Evolutionary conservation across 2,113 vertebrate species (phyloP).

Genomic region (Dicaeum eximium): DNA sequence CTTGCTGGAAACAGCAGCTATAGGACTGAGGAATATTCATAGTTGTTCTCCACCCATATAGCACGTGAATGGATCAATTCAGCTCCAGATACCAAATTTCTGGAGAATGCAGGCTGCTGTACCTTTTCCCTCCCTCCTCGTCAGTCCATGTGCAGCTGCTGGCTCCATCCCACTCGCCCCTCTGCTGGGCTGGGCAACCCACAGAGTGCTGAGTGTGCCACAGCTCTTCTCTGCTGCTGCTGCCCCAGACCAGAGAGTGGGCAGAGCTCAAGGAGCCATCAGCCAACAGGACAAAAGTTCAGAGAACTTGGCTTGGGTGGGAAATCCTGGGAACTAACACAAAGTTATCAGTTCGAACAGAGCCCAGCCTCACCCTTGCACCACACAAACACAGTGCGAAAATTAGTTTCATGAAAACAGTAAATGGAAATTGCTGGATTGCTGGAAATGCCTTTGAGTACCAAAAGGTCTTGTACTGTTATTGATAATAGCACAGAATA

Average conservation of each 20-base stretch:
- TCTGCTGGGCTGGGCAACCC: accelerated
- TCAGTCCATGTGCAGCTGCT: accelerated
- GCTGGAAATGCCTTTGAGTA: not conserved
- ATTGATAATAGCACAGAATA: not conserved
- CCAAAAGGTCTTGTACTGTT: not conserved
- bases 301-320: not conserved
- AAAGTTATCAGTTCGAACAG: not conserved
- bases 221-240: accelerated
- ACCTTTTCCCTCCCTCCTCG: not conserved
- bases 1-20: not conserved
- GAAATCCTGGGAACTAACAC: not conserved
- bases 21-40: not conserved
- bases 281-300: not conserved
- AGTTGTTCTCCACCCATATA: not conserved
- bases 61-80: not conserved
- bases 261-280: not conserved
- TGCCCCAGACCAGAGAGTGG: not conserved
- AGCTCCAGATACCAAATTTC: not conserved
- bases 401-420: not conserved
- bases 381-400: not conserved
- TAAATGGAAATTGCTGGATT: not conserved
- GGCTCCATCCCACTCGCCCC: accelerated
- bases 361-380: not conserved
- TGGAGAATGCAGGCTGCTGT: not conserved
- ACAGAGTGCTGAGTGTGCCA: accelerated